Evolutionary conservation across 2,797 vertebrate genomes (phyloP).

Genomic region (Bradypus variegatus): DNA sequence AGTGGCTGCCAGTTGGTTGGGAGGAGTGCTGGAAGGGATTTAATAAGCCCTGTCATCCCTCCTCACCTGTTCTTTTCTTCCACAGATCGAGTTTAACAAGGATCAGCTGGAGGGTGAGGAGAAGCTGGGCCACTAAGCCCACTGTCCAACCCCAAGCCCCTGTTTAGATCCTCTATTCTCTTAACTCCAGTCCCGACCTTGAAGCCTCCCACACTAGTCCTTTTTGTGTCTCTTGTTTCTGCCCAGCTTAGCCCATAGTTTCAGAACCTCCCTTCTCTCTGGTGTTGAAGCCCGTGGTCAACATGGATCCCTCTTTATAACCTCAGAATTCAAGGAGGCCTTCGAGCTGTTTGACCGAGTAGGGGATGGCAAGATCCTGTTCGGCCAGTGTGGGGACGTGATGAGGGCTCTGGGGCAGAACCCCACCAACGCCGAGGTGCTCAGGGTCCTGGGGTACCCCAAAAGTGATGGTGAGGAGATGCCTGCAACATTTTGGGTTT

Average conservation of each 20-base stretch:
- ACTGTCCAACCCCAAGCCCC: not conserved
- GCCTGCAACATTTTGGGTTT: not conserved
- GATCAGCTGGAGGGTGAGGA: conserved; percentile 91
- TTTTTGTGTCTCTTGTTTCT: not conserved
- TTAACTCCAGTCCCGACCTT: not conserved
- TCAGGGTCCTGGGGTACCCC: conserved; percentile 87
- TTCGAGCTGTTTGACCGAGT: conserved; percentile 87
- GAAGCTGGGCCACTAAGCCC: conserved; percentile 9
- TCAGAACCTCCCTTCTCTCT: conserved; percentile 14
- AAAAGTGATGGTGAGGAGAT: conserved; percentile 81
- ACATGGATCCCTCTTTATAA: not conserved
- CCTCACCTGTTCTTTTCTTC: conserved; percentile 60
- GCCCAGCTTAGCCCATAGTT: not conserved
- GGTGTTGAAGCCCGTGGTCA: conserved; percentile 10
- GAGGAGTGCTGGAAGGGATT: conserved; percentile 9
- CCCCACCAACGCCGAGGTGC: conserved; percentile 86
- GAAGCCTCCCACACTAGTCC: conserved; percentile 1
- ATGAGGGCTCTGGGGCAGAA: conserved; percentile 89
- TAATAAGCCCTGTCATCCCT: conserved; percentile 62
- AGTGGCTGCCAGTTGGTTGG: conserved; percentile 51
- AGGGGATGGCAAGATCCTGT: conserved; percentile 86
- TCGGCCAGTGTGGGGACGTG: conserved; percentile 86
- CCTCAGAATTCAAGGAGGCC: conserved; percentile 87
- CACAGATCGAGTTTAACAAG: conserved; percentile 90
- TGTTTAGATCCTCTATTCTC: not conserved